A percentile compares a stretch with the other conserved stretches of the same genome.
phyloP scores from a whole-genome alignment of 2,113 vertebrate genomes.

The Barnardius zonarius region DNA sequence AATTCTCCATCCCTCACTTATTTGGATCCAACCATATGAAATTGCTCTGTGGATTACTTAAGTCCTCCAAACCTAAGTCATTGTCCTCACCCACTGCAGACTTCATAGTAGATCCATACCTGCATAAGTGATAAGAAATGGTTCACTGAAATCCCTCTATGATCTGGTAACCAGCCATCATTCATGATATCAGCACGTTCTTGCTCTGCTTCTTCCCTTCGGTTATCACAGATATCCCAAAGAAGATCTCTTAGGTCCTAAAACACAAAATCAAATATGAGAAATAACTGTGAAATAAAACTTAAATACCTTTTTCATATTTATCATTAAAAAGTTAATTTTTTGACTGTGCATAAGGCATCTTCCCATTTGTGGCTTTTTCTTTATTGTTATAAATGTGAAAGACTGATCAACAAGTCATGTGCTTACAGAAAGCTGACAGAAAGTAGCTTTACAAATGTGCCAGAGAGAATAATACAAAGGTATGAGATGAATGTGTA shows the following conservation, averaged over 20 bases:
- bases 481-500: not conserved
- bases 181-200: slow-evolving; percentile 75
- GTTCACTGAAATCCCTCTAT: slow-evolving; percentile 74
- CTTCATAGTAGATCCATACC: slow-evolving; percentile 65
- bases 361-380: not conserved
- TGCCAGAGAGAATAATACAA: not conserved
- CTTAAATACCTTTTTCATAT: not conserved
- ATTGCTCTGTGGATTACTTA: not conserved
- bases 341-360: not conserved
- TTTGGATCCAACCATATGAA: not conserved
- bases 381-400: not conserved
- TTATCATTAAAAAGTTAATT: not conserved
- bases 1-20: not conserved
- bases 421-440: not conserved
- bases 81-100: not conserved
- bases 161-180: slow-evolving; percentile 83
- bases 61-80: not conserved
- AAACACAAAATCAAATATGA: not conserved
- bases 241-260: slow-evolving; percentile 86
- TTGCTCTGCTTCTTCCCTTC: slow-evolving; percentile 82
- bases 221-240: slow-evolving; percentile 86
- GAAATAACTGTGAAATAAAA: not conserved
- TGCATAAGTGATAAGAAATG: slow-evolving; percentile 86
- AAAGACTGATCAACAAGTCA: not conserved
- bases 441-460: not conserved